A percentile compares a stretch with the other conserved stretches of the same genome.
phyloP scores from a whole-genome alignment of 2,797 vertebrate species.

The Clarias pachynema region DNA sequence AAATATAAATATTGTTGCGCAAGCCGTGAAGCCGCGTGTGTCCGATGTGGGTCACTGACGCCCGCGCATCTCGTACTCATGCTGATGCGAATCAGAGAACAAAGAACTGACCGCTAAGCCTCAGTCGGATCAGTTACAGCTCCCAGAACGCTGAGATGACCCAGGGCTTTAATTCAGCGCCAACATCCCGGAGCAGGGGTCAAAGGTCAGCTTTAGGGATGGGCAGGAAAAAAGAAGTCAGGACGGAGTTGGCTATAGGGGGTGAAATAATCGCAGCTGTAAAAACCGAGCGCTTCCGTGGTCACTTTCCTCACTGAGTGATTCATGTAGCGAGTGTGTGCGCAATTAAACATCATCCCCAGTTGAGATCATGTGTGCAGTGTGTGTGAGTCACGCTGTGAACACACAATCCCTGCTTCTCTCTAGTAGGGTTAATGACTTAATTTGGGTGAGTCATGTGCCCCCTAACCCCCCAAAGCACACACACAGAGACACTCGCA shows the following conservation, averaged over 20 bases:
- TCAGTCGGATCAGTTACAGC: conserved; percentile 8
- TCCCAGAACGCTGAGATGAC: background rate
- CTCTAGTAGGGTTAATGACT: conserved; percentile 12
- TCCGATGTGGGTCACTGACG: background rate
- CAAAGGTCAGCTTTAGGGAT: conserved; percentile 36
- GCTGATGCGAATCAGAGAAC: background rate
- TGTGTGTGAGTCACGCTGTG: conserved; percentile 9
- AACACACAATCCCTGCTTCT: conserved; percentile 1
- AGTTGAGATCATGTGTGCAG: background rate
- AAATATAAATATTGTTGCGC: background rate
- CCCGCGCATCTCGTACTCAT: background rate
- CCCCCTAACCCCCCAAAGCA: background rate
- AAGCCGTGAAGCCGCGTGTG: background rate
- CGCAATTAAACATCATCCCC: background rate
- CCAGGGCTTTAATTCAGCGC: background rate
- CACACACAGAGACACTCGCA: conserved; percentile 12
- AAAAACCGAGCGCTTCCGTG: conserved; percentile 26
- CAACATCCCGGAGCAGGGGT: background rate
- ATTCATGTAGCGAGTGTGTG: conserved; percentile 10
- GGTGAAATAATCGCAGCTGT: conserved; percentile 40
- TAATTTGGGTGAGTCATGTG: conserved; percentile 9
- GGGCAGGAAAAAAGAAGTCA: conserved; percentile 26
- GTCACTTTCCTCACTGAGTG: conserved; percentile 21
- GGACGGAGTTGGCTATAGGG: conserved; percentile 4
- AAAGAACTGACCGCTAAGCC: background rate